phyloP scores from a whole-genome alignment of 2,113 vertebrate species.

The Corydoras sp. region DNA sequence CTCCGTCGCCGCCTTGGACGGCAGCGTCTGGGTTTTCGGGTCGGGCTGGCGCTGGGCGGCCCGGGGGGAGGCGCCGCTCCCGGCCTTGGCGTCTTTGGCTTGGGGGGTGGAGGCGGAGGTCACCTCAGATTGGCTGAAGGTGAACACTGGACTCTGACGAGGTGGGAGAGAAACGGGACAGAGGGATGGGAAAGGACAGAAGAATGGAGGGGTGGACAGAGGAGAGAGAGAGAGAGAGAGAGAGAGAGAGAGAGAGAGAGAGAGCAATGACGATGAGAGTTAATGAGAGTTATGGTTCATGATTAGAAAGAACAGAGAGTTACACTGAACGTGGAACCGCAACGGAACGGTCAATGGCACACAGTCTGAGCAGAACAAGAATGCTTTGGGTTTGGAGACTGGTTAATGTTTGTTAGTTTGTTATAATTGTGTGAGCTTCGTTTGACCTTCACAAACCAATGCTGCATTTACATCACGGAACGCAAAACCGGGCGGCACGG shows the following conservation, averaged over 20 bases:
- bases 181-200: slow-evolving; percentile 46
- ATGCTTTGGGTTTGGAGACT: neutral
- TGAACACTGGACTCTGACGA: slow-evolving; percentile 84
- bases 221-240: slow-evolving; percentile 40
- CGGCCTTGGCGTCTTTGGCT: slow-evolving; percentile 68
- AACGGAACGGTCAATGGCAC: slow-evolving; percentile 26
- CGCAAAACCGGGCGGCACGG: too few relatives aligned
- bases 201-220: slow-evolving; percentile 53
- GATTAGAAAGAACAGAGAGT: slow-evolving; percentile 43
- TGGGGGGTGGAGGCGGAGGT: slow-evolving; percentile 54
- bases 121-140: slow-evolving; percentile 78
- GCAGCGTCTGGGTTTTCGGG: slow-evolving; percentile 85
- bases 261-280: slow-evolving; percentile 62
- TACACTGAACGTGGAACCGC: slow-evolving; percentile 23
- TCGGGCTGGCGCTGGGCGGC: slow-evolving; percentile 62
- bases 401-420: slow-evolving; percentile 2
- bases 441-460: neutral
- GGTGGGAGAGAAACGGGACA: slow-evolving; percentile 46
- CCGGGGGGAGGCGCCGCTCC: slow-evolving; percentile 59
- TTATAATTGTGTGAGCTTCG: neutral
- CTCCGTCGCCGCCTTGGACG: slow-evolving; percentile 71
- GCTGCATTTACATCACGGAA: neutral
- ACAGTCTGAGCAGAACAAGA: slow-evolving; percentile 8
- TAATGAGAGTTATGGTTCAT: slow-evolving; percentile 54
- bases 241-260: slow-evolving; percentile 35